Evolutionary conservation across 2,797 vertebrate species (phyloP).

Genomic region (Aldrovandia affinis): DNA sequence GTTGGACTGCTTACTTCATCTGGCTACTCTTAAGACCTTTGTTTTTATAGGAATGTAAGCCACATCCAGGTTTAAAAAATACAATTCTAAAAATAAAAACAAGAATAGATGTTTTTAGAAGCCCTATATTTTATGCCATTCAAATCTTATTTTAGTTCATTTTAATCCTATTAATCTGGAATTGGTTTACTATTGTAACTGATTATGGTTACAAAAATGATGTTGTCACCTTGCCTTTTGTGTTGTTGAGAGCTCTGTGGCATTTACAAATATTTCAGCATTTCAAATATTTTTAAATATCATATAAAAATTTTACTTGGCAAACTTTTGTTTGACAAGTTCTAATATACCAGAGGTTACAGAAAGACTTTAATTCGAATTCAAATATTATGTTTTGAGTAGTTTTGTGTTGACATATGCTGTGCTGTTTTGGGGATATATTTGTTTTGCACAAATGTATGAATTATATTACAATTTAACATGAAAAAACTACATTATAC

Average conservation of each 20-base stretch:
- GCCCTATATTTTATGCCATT: not conserved
- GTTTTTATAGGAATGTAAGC: not conserved
- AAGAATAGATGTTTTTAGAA: not conserved
- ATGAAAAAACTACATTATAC: not conserved
- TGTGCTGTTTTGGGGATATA: not conserved
- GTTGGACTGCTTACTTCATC: not conserved
- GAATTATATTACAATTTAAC: not conserved
- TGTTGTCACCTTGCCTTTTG: not conserved
- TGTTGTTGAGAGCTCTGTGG: not conserved
- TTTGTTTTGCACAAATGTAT: not conserved
- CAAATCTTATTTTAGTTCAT: not conserved
- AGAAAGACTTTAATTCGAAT: not conserved
- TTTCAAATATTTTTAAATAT: not conserved
- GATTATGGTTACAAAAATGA: not conserved
- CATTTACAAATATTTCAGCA: not conserved
- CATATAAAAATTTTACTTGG: not conserved
- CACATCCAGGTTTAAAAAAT: not conserved
- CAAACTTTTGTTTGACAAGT: not conserved
- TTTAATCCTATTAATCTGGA: not conserved
- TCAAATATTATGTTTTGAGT: not conserved
- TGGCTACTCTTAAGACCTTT: not conserved
- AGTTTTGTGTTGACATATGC: not conserved
- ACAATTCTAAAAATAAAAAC: constrained; percentile 5
- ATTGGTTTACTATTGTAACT: not conserved
- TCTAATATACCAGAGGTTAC: not conserved